A percentile compares a stretch with the other conserved stretches of the same genome.
Conservation (phyloP, 2,797 vertebrate genomes). For the Pseudocheirus occidentalis region DNA sequence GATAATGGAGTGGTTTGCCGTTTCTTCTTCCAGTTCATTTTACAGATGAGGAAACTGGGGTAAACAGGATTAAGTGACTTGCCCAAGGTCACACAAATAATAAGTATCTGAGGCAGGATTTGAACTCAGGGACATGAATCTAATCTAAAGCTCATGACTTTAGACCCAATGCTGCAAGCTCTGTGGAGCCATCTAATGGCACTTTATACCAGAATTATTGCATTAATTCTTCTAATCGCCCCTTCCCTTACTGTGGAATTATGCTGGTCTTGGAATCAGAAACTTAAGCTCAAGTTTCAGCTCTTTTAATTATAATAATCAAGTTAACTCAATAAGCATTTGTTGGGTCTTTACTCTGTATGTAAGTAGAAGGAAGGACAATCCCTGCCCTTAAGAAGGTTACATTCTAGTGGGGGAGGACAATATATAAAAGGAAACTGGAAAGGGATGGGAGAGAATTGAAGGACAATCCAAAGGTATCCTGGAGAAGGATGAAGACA, state of each 20-base stretch:
- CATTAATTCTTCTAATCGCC: neutral
- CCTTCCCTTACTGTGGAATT: neutral
- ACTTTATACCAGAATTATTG: neutral
- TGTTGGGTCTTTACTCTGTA: neutral
- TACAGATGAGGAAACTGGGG: neutral
- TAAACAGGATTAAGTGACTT: neutral
- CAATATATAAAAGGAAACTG: neutral
- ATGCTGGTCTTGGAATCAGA: neutral
- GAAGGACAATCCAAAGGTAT: neutral
- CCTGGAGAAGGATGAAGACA: neutral
- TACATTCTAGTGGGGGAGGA: neutral
- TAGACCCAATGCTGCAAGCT: neutral
- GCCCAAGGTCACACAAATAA: neutral
- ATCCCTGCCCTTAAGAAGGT: neutral
- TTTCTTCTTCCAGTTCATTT: neutral
- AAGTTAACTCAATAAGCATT: neutral
- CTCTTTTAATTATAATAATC: neutral
- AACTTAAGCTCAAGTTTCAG: neutral
- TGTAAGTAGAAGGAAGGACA: neutral
- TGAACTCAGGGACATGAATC: neutral
- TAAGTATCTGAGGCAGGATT: neutral
- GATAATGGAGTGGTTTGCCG: neutral
- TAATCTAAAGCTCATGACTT: neutral
- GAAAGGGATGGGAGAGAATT: neutral
- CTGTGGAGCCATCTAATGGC: neutral